Evolutionary conservation across 2,888 invertebrate species (phyloP).

Genomic region (Cantharis rufa): DNA sequence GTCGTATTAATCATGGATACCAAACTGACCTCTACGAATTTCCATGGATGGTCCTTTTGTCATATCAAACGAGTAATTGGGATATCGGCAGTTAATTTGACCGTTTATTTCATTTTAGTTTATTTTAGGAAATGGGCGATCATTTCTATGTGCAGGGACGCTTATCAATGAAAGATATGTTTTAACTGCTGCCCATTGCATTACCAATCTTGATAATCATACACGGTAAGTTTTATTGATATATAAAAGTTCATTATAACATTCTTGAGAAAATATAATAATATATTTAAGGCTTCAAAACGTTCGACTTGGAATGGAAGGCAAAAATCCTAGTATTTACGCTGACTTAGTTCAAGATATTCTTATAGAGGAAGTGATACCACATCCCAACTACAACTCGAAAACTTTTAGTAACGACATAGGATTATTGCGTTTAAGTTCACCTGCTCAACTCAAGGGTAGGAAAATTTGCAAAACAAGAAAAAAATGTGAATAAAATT

Average conservation of each 20-base stretch:
- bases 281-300: constrained; percentile 57
- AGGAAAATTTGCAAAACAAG: constrained; percentile 25
- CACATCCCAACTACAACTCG: constrained; percentile 60
- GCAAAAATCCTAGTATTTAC: constrained; percentile 43
- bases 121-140: background rate
- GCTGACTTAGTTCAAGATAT: constrained; percentile 59
- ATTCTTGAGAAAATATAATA: too few species aligned
- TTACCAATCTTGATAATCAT: constrained; percentile 44
- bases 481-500: background rate
- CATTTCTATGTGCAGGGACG: constrained; percentile 57
- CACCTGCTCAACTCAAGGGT: constrained; percentile 52
- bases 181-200: constrained; percentile 65
- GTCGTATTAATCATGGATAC: constrained; percentile 58
- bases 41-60: constrained; percentile 71
- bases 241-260: too few species aligned
- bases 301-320: constrained; percentile 61
- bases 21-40: constrained; percentile 66
- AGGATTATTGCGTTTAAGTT: constrained; percentile 58
- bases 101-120: background rate
- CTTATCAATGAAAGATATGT: constrained; percentile 61
- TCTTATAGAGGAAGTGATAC: constrained; percentile 54
- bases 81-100: background rate
- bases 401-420: constrained; percentile 62
- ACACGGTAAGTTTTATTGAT: too few species aligned
- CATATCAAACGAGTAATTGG: background rate